Evolutionary conservation across 2,797 vertebrate species (phyloP), one percentile per base, ranked within the genome.

Genomic region (Crypturellus tataupa): DNA sequence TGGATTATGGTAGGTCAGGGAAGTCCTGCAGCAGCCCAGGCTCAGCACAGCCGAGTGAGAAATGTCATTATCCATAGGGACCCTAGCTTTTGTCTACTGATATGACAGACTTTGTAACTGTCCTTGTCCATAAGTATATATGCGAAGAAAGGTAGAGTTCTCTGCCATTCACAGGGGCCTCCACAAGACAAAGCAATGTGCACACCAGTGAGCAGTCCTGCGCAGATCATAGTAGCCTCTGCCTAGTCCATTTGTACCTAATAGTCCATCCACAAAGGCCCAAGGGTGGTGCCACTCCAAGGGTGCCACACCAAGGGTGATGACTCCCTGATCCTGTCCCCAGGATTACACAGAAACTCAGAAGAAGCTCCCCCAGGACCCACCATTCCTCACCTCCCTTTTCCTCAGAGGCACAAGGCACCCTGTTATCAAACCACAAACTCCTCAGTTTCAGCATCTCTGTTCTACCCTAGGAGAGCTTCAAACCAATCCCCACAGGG

Each of bases 271-370:
- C 44, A 3, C 44, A 78, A 37, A 90, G 40, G 29, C 31, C 40
- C 29, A 44, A 23, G 5, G 5, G n/a, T 90, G 27, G 4, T 68
- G 20, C 39, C 10, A 31, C 20, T 77, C 12, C 33, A 46, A 37
- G 65, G 27, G 4, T 68, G 20, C 39, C 10, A 31, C 20, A 73
- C 12, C 33, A 46, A 37, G 65, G 17, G 5, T 92, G 9, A 2
- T 1, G 14, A 24, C 46, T 8, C 7, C 2, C 0, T 29, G 13
- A 8, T 72, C 64, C 47, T 49, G 7, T 40, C 33, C 12, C 4
- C n/a, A 70, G 3, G 7, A 29, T 72, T 79, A 72, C 23, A 23
- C 8, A 70, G 37, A 72, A 94, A 87, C 78, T 25, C 19, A 65
- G 29, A 71, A 46, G 17, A 55, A 31, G 15, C 29, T 55, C 29